A percentile compares a stretch with the other conserved stretches of the same genome.
These are phyloP conservation scores for Gastrophysa polygoni DNA, from an alignment of 2,888 invertebrate species.

Conservation along the genomic window DNA sequence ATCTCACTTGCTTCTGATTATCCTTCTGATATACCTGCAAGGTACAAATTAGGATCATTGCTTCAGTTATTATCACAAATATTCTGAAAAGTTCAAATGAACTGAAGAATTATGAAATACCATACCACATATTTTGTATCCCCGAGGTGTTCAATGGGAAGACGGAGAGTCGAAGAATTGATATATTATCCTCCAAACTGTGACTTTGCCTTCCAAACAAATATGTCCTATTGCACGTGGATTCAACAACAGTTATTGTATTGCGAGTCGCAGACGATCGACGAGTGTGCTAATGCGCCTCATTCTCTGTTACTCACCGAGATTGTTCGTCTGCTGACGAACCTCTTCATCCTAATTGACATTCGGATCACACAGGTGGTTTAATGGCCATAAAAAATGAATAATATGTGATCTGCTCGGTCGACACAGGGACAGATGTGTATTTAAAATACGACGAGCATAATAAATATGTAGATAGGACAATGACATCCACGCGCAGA, in stretches of 20 bases:
- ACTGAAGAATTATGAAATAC: too few species aligned
- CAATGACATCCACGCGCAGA: slow-evolving; percentile 48
- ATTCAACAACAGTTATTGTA: background rate
- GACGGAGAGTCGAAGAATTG: too few species aligned
- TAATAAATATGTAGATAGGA: slow-evolving; percentile 49
- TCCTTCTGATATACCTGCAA: too few species aligned
- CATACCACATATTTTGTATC: too few species aligned
- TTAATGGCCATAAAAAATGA: slow-evolving; percentile 32
- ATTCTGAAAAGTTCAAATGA: too few species aligned
- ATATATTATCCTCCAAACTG: too few species aligned
- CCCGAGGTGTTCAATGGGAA: too few species aligned
- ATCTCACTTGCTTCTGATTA: too few species aligned
- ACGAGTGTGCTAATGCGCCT: background rate
- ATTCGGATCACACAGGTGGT: slow-evolving; percentile 30
- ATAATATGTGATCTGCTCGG: slow-evolving; percentile 31
- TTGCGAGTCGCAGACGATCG: background rate
- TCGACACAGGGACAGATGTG: slow-evolving; percentile 32
- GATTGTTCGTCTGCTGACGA: background rate
- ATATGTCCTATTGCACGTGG: background rate
- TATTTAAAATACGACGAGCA: slow-evolving; percentile 36
- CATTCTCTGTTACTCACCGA: background rate
- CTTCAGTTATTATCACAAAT: too few species aligned
- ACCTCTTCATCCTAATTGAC: slow-evolving; percentile 12
- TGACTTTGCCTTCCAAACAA: too few species aligned
- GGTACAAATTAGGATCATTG: too few species aligned